phyloP scores from a whole-genome alignment of 2,888 invertebrate species.

The Empis stercorea region DNA sequence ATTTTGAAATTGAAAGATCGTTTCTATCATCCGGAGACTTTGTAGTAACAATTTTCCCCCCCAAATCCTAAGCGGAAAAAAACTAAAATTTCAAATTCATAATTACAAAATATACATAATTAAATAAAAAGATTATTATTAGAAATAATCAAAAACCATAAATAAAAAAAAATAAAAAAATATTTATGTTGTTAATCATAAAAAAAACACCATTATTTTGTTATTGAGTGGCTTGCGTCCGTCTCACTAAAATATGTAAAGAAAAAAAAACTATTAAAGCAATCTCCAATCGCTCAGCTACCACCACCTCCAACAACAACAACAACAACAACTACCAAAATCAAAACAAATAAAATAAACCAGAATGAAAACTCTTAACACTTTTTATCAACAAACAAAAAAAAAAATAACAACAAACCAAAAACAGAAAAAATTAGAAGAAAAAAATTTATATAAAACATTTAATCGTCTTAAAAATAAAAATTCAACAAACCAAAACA shows the following conservation, averaged over 20 bases:
- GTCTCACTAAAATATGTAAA: neutral
- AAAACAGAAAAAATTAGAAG: conserved; percentile 7
- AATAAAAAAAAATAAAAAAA: conserved; percentile 2
- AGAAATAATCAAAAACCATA: neutral
- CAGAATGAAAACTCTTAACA: conserved; percentile 7
- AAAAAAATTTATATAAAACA: too few relatives aligned
- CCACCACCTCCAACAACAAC: conserved; percentile 5
- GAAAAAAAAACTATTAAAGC: conserved; percentile 2
- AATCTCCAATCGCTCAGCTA: conserved; percentile 5
- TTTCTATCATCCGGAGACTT: too few relatives aligned
- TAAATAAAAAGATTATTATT: too few relatives aligned
- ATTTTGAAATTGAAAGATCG: too few relatives aligned
- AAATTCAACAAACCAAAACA: conserved; percentile 3
- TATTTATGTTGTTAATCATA: neutral
- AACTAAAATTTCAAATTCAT: too few relatives aligned
- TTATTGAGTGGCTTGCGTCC: too few relatives aligned
- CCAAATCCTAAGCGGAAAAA: too few relatives aligned
- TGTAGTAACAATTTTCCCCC: too few relatives aligned
- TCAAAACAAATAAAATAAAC: conserved; percentile 10
- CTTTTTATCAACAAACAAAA: neutral
- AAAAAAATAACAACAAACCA: too few relatives aligned
- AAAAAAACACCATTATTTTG: conserved; percentile 3
- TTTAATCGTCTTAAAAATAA: too few relatives aligned
- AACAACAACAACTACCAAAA: conserved; percentile 10
- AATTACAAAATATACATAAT: too few relatives aligned